Percentiles rank a stretch among this genome's conserved stretches.
phyloP scores from a whole-genome alignment of 2,113 vertebrate genomes.

The Xiphophorus couchianus region DNA sequence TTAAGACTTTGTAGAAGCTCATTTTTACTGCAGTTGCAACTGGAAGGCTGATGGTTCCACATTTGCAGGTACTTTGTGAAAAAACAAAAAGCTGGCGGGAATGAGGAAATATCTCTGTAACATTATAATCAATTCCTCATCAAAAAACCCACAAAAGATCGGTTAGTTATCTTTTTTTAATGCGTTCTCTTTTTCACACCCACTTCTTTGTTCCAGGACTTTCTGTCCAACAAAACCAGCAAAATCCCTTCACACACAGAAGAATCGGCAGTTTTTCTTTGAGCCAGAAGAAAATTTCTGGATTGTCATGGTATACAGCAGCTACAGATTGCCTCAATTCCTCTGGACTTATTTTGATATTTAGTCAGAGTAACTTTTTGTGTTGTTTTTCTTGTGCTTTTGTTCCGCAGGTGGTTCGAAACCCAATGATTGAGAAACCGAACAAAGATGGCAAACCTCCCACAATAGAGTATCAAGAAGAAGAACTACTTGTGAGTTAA shows the following conservation, averaged over 20 bases:
- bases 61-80: too few species aligned
- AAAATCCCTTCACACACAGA: slow-evolving; percentile 97
- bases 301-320: slow-evolving; percentile 91
- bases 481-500: slow-evolving; percentile 90
- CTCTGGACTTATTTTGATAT: background rate
- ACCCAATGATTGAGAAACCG: slow-evolving; percentile 94
- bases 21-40: too few species aligned
- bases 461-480: slow-evolving; percentile 93
- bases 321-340: background rate
- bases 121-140: too few species aligned
- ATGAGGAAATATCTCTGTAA: slow-evolving; percentile 17
- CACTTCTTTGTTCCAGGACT: slow-evolving; percentile 81
- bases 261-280: slow-evolving; percentile 97
- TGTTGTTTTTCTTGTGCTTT: background rate
- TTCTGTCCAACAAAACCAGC: slow-evolving; percentile 97
- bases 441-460: slow-evolving; percentile 94
- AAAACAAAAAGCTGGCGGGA: background rate
- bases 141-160: background rate
- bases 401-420: slow-evolving; percentile 88
- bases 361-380: background rate
- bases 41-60: too few species aligned
- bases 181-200: slow-evolving; percentile 9
- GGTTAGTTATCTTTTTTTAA: background rate
- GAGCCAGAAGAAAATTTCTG: slow-evolving; percentile 97
- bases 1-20: too few species aligned